A percentile compares a stretch with the other conserved stretches of the same genome.
These are phyloP conservation scores for Papilio polyxenes DNA, from an alignment of 1,140 invertebrate species.

Conservation along the genomic window DNA sequence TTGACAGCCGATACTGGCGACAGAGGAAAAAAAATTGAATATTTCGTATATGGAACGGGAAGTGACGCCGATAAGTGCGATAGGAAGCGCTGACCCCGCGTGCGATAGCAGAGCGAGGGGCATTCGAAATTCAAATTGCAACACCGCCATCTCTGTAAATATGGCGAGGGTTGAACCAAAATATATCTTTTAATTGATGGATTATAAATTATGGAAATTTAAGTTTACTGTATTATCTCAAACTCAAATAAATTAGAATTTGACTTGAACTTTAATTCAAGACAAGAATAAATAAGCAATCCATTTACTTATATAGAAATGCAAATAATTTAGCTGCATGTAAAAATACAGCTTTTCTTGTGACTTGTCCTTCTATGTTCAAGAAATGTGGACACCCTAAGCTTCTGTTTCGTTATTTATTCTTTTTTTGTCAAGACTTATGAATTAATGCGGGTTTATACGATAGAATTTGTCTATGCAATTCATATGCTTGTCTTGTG, in stretches of 20 bases:
- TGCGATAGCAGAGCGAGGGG: conserved; percentile 56
- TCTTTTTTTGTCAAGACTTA: conserved; percentile 15
- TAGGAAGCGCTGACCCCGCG: conserved; percentile 68
- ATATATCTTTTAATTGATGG: not conserved
- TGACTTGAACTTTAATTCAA: too few relatives aligned
- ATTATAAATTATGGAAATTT: not conserved
- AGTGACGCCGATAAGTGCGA: conserved; percentile 65
- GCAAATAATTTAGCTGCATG: too few relatives aligned
- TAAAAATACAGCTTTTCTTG: not conserved
- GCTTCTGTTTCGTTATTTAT: conserved; percentile 28
- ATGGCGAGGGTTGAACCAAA: conserved; percentile 41
- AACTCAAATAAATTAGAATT: too few relatives aligned
- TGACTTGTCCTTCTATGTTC: not conserved
- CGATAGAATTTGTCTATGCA: not conserved
- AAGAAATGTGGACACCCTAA: not conserved
- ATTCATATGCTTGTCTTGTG: not conserved
- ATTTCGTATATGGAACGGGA: conserved; percentile 68
- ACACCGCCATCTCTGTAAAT: conserved; percentile 59
- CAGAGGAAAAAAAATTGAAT: conserved; percentile 55
- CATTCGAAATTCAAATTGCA: conserved; percentile 65
- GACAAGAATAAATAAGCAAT: not conserved
- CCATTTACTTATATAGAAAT: not conserved
- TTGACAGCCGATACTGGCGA: conserved; percentile 48
- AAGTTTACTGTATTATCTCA: not conserved
- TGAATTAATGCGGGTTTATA: conserved; percentile 19